These are phyloP conservation scores for Gorilla gorilla DNA, from an alignment of 2,113 vertebrate species.

Conservation along the genomic window DNA sequence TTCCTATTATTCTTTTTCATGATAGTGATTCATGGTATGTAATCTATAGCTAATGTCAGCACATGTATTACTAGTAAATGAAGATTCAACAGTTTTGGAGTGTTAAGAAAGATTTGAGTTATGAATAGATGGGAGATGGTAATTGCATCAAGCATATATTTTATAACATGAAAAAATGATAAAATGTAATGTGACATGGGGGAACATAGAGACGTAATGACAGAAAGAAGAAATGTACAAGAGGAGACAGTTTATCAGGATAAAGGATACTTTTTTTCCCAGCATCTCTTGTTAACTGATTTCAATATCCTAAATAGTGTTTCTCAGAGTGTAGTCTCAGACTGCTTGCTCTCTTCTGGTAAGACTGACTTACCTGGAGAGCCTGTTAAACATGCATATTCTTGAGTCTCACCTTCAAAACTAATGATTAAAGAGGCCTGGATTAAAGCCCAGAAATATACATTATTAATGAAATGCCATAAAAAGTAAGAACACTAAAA, in stretches of 20 bases:
- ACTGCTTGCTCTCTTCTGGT: background rate
- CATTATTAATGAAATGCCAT: background rate
- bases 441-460: background rate
- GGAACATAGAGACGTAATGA: background rate
- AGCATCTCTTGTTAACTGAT: background rate
- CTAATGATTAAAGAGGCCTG: background rate
- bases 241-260: background rate
- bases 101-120: background rate
- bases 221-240: background rate
- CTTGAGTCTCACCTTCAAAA: background rate
- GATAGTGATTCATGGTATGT: background rate
- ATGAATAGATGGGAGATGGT: background rate
- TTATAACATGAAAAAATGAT: background rate
- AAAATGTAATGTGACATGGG: background rate
- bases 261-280: background rate
- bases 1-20: background rate
- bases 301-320: background rate
- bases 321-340: background rate
- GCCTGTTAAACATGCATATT: no score
- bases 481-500: background rate
- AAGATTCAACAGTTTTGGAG: background rate
- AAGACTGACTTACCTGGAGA: background rate
- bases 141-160: background rate
- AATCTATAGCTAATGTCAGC: background rate
- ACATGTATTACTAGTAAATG: background rate